Percentiles rank a stretch among this genome's conserved stretches.
Evolutionary conservation across 2,113 vertebrate species (phyloP).

Genomic region (Ammospiza caudacuta): DNA sequence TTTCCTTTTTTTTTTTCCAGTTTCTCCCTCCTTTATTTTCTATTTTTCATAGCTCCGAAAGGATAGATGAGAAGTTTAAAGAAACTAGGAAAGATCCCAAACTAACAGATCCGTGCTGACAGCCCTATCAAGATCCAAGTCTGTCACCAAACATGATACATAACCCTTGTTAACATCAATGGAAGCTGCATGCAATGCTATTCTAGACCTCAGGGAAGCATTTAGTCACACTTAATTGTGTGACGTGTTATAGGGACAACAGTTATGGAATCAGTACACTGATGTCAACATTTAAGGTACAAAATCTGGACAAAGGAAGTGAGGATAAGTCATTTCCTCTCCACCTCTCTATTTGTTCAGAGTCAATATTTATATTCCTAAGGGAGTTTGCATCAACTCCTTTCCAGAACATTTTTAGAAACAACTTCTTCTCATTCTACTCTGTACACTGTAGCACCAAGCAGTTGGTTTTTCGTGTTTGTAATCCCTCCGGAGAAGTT

Average conservation of each 20-base stretch:
- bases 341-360: not conserved
- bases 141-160: not conserved
- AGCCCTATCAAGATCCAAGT: conserved; percentile 17
- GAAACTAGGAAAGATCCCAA: conserved; percentile 45
- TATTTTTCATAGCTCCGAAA: conserved; percentile 40
- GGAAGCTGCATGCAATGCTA: conserved; percentile 24
- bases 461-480: not conserved
- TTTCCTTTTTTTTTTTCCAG: not conserved
- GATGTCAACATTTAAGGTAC: conserved; percentile 26
- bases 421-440: not conserved
- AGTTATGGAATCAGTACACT: not conserved
- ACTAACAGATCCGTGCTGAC: conserved; percentile 61
- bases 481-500: not conserved
- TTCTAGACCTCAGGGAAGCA: not conserved
- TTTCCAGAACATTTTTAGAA: not conserved
- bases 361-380: not conserved
- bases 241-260: not conserved
- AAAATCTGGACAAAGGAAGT: not conserved
- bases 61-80: conserved; percentile 59
- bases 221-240: not conserved
- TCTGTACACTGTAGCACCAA: conserved; percentile 6
- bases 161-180: not conserved
- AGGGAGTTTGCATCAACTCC: not conserved
- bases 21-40: conserved; percentile 67
- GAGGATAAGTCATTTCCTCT: not conserved